Evolutionary conservation across 2,888 invertebrate species (phyloP).

Genomic region (Sinotaia quadrata): DNA sequence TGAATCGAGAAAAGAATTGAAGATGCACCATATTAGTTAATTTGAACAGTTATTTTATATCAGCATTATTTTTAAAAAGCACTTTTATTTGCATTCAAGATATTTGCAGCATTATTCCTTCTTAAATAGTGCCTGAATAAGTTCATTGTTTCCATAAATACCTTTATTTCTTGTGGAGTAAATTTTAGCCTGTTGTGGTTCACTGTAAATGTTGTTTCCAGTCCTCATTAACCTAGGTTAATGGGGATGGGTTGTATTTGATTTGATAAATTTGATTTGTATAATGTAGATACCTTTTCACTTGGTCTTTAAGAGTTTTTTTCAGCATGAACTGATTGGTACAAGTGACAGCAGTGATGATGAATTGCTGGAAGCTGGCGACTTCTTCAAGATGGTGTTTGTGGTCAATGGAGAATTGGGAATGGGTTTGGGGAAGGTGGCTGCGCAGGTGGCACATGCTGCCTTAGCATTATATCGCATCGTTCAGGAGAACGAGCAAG

Average conservation of each 20-base stretch:
- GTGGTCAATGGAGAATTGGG: conserved; percentile 77
- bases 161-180: too few species aligned
- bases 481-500: conserved; percentile 66
- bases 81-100: too few species aligned
- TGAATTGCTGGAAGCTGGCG: conserved; percentile 38
- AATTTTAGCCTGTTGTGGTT: too few species aligned
- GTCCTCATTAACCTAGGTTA: background rate
- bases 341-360: conserved; percentile 56
- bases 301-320: background rate
- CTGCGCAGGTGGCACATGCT: conserved; percentile 75
- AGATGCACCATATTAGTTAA: too few species aligned
- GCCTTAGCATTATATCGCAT: conserved; percentile 77
- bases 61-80: too few species aligned
- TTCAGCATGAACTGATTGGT: conserved; percentile 56
- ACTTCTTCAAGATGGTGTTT: conserved; percentile 78
- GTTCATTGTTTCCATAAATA: too few species aligned
- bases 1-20: too few species aligned
- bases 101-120: too few species aligned
- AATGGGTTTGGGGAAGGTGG: conserved; percentile 79
- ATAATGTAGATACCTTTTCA: background rate
- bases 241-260: background rate
- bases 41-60: too few species aligned
- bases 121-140: too few species aligned
- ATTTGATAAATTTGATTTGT: background rate
- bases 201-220: too few species aligned